Percentiles rank a stretch among this genome's conserved stretches.
phyloP scores from a whole-genome alignment of 2,888 invertebrate genomes.

The Tenthredo distinguenda region DNA sequence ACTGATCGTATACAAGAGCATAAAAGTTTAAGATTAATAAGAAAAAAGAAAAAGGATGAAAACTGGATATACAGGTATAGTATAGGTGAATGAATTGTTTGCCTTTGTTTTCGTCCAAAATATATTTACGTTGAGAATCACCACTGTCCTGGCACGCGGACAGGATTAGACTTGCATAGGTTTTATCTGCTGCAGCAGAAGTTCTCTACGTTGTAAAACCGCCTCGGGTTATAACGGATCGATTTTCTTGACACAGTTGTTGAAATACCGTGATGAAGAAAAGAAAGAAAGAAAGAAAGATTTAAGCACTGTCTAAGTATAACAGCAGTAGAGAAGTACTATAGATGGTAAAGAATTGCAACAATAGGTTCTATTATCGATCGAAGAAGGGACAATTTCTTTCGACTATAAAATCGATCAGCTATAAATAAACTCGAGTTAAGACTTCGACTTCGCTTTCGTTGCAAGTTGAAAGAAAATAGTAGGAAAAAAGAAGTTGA shows the following conservation, averaged over 20 bases:
- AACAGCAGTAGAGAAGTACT: not conserved
- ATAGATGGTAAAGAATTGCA: not conserved
- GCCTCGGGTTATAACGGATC: not conserved
- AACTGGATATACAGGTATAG: not conserved
- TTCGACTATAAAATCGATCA: not conserved
- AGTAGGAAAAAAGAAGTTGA: not conserved
- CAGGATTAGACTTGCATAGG: slow-evolving; percentile 1
- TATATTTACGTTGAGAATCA: not conserved
- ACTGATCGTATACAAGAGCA: not conserved
- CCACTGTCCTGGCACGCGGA: not conserved
- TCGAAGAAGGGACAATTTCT: not conserved
- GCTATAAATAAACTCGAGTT: not conserved
- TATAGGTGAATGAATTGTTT: not conserved
- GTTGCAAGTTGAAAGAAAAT: not conserved
- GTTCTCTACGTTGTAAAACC: not conserved
- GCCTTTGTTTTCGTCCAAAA: not conserved
- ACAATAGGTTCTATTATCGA: not conserved
- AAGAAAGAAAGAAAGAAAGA: not conserved
- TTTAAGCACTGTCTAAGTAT: slow-evolving; percentile 2
- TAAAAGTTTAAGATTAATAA: not conserved
- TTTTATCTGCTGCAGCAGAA: not conserved
- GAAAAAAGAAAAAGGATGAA: not conserved
- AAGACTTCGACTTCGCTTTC: not conserved
- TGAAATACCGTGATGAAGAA: not conserved
- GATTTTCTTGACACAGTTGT: slow-evolving; percentile 40